Conservation (phyloP, 2,797 vertebrate species). For the Falco novaeseelandiae region DNA sequence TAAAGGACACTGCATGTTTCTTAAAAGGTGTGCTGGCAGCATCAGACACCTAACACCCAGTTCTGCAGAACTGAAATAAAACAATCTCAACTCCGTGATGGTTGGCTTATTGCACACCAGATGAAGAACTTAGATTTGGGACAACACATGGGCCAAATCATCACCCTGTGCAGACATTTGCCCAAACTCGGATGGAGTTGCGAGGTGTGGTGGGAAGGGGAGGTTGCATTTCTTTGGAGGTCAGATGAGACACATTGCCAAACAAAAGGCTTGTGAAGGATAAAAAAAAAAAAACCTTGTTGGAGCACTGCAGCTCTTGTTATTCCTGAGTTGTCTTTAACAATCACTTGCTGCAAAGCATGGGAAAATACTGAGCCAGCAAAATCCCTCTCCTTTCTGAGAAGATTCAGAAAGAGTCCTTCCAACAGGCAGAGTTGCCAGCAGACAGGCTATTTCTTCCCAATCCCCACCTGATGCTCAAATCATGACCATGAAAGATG, state of each 20-base stretch:
- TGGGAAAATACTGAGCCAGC: not conserved
- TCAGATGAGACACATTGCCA: not conserved
- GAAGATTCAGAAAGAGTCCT: not conserved
- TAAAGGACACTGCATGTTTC: too few relatives aligned
- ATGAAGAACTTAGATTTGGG: too few relatives aligned
- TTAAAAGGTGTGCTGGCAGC: too few relatives aligned
- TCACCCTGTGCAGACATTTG: not conserved
- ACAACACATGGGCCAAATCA: not conserved
- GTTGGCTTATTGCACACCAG: too few relatives aligned
- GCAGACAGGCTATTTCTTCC: not conserved
- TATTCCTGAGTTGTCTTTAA: not conserved
- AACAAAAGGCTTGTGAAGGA: not conserved
- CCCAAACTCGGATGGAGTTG: not conserved
- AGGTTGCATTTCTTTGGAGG: rapidly evolving
- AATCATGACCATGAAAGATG: not conserved
- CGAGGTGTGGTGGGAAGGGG: not conserved
- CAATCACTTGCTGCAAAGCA: not conserved
- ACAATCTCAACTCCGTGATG: too few relatives aligned
- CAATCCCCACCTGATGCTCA: not conserved
- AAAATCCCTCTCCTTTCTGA: not conserved
- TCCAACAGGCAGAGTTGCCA: not conserved
- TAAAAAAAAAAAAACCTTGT: not conserved
- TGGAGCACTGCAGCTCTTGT: not conserved
- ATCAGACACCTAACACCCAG: too few relatives aligned
- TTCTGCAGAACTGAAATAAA: too few relatives aligned